Evolutionary conservation across 2,888 invertebrate genomes (phyloP).

Genomic region (Erebia palarica): DNA sequence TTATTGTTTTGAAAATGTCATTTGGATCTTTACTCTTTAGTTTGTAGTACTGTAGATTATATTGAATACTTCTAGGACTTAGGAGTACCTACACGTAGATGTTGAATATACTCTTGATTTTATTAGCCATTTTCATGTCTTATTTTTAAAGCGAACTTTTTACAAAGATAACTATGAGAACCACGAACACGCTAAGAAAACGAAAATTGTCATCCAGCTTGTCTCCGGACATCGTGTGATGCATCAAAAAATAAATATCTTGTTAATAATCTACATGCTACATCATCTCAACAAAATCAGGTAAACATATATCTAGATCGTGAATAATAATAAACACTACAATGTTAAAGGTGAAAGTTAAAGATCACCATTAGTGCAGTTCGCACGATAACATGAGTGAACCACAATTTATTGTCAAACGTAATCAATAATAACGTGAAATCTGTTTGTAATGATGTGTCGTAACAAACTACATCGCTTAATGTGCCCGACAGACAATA

Average conservation of each 20-base stretch:
- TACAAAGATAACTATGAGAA: too few species aligned
- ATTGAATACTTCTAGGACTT: neutral
- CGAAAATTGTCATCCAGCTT: too few species aligned
- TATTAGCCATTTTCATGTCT: too few species aligned
- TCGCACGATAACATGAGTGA: slow-evolving; percentile 57
- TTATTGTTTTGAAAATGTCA: slow-evolving; percentile 35
- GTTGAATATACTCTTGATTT: too few species aligned
- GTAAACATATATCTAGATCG: neutral
- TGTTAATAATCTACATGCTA: neutral
- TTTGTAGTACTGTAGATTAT: neutral
- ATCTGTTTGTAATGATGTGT: slow-evolving; percentile 69
- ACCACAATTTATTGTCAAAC: slow-evolving; percentile 65
- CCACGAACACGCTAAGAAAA: too few species aligned
- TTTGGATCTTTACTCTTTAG: slow-evolving; percentile 26
- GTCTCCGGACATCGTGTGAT: neutral
- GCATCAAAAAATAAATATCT: neutral
- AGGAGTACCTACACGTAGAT: too few species aligned
- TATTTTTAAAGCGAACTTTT: too few species aligned
- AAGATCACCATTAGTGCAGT: slow-evolving; percentile 49
- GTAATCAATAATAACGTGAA: slow-evolving; percentile 66
- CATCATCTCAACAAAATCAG: neutral
- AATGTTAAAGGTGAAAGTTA: slow-evolving; percentile 47
- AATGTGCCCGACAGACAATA: slow-evolving; percentile 61
- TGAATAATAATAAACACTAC: slow-evolving; percentile 23
- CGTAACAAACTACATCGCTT: slow-evolving; percentile 66